Evolutionary conservation across 2,797 vertebrate genomes (phyloP).

Genomic region (Bryconaethiops microstoma): DNA sequence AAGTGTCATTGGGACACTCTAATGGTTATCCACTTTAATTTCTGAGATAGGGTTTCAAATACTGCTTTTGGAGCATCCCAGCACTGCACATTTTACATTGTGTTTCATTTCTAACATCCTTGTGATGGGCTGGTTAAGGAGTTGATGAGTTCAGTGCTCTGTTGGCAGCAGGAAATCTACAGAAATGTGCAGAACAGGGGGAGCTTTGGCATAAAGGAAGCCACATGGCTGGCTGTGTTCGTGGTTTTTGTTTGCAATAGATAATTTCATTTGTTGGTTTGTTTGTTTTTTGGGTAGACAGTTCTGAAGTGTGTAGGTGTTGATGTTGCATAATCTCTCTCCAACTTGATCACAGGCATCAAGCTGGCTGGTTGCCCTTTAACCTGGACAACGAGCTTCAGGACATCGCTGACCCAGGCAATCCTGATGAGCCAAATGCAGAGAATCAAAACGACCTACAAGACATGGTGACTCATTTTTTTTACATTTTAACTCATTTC

Average conservation of each 20-base stretch:
- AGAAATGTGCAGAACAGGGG: not conserved
- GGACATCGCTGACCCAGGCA: conserved; percentile 79
- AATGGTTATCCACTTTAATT: too few relatives aligned
- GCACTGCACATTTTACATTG: not conserved
- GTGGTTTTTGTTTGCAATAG: too few relatives aligned
- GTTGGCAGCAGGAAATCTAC: not conserved
- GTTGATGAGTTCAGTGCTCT: not conserved
- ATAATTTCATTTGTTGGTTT: not conserved
- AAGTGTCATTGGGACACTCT: too few relatives aligned
- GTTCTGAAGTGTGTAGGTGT: too few relatives aligned
- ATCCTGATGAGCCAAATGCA: conserved; percentile 91
- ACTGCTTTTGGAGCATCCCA: not conserved
- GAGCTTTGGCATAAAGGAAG: too few relatives aligned
- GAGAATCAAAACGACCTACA: conserved; percentile 57
- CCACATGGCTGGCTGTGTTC: too few relatives aligned
- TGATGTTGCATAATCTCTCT: not conserved
- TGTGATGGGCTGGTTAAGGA: not conserved
- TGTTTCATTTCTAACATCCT: not conserved
- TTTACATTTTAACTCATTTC: not conserved
- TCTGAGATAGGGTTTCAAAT: too few relatives aligned
- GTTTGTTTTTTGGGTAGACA: not conserved
- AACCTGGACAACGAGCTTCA: conserved; percentile 73
- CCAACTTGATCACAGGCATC: conserved; percentile 67
- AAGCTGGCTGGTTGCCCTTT: conserved; percentile 91
- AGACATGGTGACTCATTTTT: conserved; percentile 31